Percentiles rank a stretch among this genome's conserved stretches.
Evolutionary conservation across 2,113 vertebrate species (phyloP).

Genomic region (Dicaeum eximium): DNA sequence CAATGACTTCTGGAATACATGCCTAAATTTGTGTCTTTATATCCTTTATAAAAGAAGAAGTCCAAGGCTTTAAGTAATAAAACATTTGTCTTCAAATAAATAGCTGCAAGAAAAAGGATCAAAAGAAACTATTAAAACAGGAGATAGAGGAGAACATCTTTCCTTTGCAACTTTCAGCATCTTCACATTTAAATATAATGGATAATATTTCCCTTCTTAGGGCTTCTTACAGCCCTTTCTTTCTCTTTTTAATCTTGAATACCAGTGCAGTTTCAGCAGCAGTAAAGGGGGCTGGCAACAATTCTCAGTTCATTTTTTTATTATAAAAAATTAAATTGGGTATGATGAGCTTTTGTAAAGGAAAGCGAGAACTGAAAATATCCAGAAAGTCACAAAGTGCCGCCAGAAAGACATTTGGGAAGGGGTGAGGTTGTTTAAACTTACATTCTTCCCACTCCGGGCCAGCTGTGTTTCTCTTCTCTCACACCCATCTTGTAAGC

Average conservation of each 20-base stretch:
- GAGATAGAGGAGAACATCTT: background rate
- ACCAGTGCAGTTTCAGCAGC: constrained; percentile 10
- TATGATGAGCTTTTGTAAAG: constrained; percentile 45
- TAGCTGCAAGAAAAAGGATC: background rate
- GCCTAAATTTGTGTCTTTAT: background rate
- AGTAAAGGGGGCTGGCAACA: background rate
- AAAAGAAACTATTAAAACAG: background rate
- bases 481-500: constrained; percentile 61
- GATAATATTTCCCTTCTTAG: background rate
- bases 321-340: constrained; percentile 45
- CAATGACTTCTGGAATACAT: background rate
- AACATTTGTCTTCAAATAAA: background rate
- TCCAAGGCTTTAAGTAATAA: background rate
- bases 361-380: constrained; percentile 58
- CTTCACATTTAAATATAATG: background rate
- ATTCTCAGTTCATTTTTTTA: constrained; percentile 33
- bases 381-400: constrained; percentile 47
- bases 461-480: constrained; percentile 55
- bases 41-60: background rate
- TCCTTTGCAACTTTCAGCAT: background rate
- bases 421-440: constrained; percentile 54
- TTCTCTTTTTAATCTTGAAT: constrained; percentile 1
- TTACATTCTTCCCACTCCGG: constrained; percentile 47
- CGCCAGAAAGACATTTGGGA: constrained; percentile 57
- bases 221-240: background rate